Conservation (phyloP, 2,113 vertebrate genomes). For the Indicator indicator region DNA sequence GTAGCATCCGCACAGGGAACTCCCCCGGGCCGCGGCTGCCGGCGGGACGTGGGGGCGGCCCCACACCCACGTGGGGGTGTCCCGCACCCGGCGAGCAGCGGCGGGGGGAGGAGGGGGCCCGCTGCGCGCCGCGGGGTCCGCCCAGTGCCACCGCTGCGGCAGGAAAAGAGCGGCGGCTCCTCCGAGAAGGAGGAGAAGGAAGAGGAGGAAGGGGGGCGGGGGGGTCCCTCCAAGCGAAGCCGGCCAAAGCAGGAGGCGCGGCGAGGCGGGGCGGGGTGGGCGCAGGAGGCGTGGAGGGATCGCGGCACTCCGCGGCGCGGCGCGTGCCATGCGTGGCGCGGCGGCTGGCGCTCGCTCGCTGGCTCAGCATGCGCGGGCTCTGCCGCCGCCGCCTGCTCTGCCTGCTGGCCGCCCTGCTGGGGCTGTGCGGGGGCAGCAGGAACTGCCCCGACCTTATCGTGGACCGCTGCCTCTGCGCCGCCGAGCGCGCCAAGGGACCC, state of each 20-base stretch:
- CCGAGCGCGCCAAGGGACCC: conserved; percentile 84
- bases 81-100: background rate
- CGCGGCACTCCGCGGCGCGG: background rate
- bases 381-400: conserved; percentile 48
- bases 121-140: background rate
- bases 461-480: conserved; percentile 86
- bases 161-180: background rate
- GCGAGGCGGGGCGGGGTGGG: background rate
- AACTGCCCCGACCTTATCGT: conserved; percentile 87
- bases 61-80: too few species aligned
- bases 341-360: background rate
- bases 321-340: conserved; percentile 38
- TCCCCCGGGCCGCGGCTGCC: background rate
- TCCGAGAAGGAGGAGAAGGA: background rate
- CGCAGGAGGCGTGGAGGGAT: conserved; percentile 2
- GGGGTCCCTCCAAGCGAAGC: background rate
- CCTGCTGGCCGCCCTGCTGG: conserved; percentile 69
- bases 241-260: background rate
- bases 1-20: background rate
- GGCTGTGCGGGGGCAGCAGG: conserved; percentile 70
- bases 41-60: background rate
- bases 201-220: background rate
- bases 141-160: background rate
- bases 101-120: background rate
- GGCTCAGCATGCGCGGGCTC: conserved; percentile 50